Evolutionary conservation across 2,797 vertebrate species (phyloP), one percentile per base, ranked within the genome.

Genomic region (Sebastes taczanowskii): DNA sequence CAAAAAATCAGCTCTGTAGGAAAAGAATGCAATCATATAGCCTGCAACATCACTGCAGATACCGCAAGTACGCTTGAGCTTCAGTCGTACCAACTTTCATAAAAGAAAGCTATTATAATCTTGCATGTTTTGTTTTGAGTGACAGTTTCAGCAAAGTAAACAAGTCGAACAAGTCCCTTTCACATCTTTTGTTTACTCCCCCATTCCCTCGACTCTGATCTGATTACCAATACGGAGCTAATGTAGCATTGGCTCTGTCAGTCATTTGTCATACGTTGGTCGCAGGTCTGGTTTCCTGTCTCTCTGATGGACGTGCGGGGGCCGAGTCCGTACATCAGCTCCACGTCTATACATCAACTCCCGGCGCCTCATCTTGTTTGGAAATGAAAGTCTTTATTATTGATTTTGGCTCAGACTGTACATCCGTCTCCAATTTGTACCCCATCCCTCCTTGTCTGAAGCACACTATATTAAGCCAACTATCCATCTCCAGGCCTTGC

Each of bases 311-410:
- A 92, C 87, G 74, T 73, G 83, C 69, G 29, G 73, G 11, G 68
- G 55, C 76, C 62, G 34, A 53, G 72, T 82, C 83, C 11, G 71
- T 84, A 81, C 77, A 88, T 91, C 87, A 88, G 77, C 82, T 23
- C n/a, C 10, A 14, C 5, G 14, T 90, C 84, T 72, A 89, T 90
- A 81, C 77, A 89, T 94, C 91, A 93, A 78, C 66, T 73, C 32
- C 52, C 4, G 72, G 83, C 65, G 74, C 87, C 88, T 92, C 89
- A 84, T 91, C 90, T 89, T 76, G 84, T 94, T 94, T 94, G 88
- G 85, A 89, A 92, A 93, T 92, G 77, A 90, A 93, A 94, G 84
- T 90, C 92, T 91, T 92, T 78, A 89, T 92, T 93, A 94, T 94
- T 92, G 93, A 94, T 94, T 92, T 89, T 92, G 87, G 88, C 89